Conservation (phyloP, 92 coral and sea anemone species). For the Parazoanthus darwini region DNA sequence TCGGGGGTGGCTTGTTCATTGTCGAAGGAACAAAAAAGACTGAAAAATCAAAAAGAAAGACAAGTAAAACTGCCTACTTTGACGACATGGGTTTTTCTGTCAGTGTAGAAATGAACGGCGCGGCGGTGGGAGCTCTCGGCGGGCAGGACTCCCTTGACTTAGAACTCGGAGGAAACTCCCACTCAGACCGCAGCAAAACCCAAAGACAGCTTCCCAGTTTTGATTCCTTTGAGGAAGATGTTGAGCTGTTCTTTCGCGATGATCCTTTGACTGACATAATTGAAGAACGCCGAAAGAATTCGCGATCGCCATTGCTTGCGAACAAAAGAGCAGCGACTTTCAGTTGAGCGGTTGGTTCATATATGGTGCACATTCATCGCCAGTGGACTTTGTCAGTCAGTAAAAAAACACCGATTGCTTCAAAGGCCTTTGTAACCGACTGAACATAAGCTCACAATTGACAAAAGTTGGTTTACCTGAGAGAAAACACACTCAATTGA, state of each 20-base stretch:
- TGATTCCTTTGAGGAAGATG: slow-evolving; percentile 39
- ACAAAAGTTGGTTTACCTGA: background rate
- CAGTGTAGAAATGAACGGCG: slow-evolving; percentile 16
- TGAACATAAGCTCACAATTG: background rate
- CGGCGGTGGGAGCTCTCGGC: background rate
- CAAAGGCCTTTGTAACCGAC: background rate
- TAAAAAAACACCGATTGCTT: too few relatives aligned
- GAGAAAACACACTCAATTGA: background rate
- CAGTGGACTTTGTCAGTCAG: background rate
- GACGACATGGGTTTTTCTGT: slow-evolving; percentile 36
- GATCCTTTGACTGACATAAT: slow-evolving; percentile 30
- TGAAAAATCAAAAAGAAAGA: background rate
- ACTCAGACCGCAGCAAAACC: background rate
- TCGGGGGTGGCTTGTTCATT: slow-evolving; percentile 28
- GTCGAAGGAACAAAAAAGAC: slow-evolving; percentile 38
- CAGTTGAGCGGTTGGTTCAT: background rate
- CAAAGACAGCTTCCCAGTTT: slow-evolving; percentile 23
- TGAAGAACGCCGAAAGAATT: slow-evolving; percentile 16
- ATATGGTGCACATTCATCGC: background rate
- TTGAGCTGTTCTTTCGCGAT: slow-evolving; percentile 38
- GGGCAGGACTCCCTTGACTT: background rate
- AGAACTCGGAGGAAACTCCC: background rate
- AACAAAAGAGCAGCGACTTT: background rate
- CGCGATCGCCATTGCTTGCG: slow-evolving; percentile 1
- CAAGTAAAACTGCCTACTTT: slow-evolving; percentile 38